Base-by-base conservation (phyloP, 2,797 vertebrate genomes). In the Strix occidentalis region DNA sequence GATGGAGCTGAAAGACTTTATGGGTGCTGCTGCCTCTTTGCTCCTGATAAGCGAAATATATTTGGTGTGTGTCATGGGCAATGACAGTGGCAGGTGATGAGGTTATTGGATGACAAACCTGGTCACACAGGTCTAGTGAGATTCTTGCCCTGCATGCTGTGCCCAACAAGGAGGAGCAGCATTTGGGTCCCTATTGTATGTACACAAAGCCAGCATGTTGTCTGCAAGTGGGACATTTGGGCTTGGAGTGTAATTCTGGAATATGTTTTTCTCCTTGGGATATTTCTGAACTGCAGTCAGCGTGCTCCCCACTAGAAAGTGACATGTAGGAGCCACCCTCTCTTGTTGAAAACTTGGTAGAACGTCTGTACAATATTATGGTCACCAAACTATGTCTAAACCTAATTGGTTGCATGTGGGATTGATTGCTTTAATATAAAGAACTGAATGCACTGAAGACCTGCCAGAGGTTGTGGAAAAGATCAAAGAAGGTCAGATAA, bases 281-380 rank as follows among this genome's bases (percentile, higher is more conserved):
- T 82, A 75, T 84, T 96, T 96, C 89, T 96, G 91, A 87, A 76
- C 69, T 89, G 79, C 82, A 93, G 76, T 88, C 87, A 95, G 78
- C 18, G 3, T 89, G 65, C 56, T 93, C 66, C 71, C 78, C 82
- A 72, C 84, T 93, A 95, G 93, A 97, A 97, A 97, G 94, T 97
- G 94, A 86, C 87, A 84, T 81, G 87, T 56, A 87, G 84, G 72
- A 96, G 92, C 80, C 89, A 96, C 69, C 92, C 87, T 58, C 25
- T 84, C 79, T 93, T 93, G 96, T 23, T 97, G 96, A 96, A 96
- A 96, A 93, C 88, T 93, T 87, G 68, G 68, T 93, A 94, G 78
- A 89, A 85, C 0, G 68, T 91, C 92, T 96, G 93, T 92, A 75
- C 82, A 94, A 35, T 78, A 72, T 89, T 92, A 94, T 88, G 72